Evolutionary conservation across 2,113 vertebrate species (phyloP).

Genomic region (Uropsilus gracilis): DNA sequence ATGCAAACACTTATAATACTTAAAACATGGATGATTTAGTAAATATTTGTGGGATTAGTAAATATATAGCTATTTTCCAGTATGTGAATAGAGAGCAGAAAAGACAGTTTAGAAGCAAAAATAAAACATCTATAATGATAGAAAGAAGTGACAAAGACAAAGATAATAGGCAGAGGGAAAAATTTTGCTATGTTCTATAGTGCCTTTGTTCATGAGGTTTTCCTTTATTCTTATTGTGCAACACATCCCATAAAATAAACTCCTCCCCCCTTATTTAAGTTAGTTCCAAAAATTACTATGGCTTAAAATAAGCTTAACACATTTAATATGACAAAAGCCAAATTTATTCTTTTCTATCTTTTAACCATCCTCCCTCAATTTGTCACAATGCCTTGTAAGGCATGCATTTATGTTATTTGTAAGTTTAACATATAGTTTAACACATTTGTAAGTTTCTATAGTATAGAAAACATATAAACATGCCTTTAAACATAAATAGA

Average conservation of each 20-base stretch:
- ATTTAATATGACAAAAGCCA: conserved; percentile 7
- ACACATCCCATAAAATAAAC: background rate
- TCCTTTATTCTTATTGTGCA: background rate
- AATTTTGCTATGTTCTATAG: background rate
- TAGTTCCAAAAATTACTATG: background rate
- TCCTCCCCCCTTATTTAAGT: background rate
- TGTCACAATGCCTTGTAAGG: background rate
- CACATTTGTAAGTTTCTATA: no score
- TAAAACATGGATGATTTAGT: background rate
- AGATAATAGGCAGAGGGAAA: background rate
- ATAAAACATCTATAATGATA: background rate
- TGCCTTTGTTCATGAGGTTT: no score
- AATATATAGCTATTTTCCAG: background rate
- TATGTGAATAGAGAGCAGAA: background rate
- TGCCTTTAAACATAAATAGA: background rate
- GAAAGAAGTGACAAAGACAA: background rate
- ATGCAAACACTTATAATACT: background rate
- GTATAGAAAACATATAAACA: no score
- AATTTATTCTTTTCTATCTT: background rate
- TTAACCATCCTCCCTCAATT: background rate
- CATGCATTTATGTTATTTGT: background rate
- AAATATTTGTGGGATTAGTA: background rate
- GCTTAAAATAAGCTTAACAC: background rate
- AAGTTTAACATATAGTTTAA: no score
- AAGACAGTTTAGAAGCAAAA: background rate